Evolutionary conservation across 2,113 vertebrate genomes (phyloP), one percentile per base, ranked within the genome.

Genomic region (Thunnus thynnus): DNA sequence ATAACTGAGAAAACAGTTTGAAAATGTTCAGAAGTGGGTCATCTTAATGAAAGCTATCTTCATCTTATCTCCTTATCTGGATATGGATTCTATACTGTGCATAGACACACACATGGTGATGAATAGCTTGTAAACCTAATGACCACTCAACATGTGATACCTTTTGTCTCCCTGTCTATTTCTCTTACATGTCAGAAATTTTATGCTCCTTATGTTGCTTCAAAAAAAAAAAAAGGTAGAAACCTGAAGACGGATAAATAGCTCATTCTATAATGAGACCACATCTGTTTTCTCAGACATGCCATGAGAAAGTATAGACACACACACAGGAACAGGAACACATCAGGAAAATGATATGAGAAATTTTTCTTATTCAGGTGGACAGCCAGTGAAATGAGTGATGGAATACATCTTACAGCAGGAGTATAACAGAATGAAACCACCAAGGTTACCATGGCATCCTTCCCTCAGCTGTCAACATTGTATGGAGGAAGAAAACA

Each of bases 311-410:
- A 86, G 46, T 47, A 87, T 8, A 72, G 47, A 79, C 69, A 81
- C 60, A 44, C 32, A 36, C 36, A 9, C 36, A 41, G 36, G 36
- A 16, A 86, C 74, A 82, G 36, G 36, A 16, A 86, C 74, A 82
- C 75, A 76, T 65, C 70, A 69, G 64, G 25, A 61, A 75, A 86
- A 55, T 76, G 71, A 84, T 88, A 84, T 75, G 76, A 89, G 83
- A 91, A 80, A 85, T 70, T 72, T 75, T 91, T 89, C 77, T 90
- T 93, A 90, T 93, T 93, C 72, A 76, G 76, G 72, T 90, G 75
- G 86, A 85, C 84, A 91, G 81, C 81, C 92, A 77, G 81, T 74
- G 48, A 86, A 74, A 80, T 61, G 57, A 69, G 54, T 60, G 57
- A 89, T 69, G 77, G 80, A 88, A 88, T 70, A 88, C 10, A 55